Conservation (phyloP, 2,113 vertebrate genomes). For the Xiphophorus maculatus region DNA sequence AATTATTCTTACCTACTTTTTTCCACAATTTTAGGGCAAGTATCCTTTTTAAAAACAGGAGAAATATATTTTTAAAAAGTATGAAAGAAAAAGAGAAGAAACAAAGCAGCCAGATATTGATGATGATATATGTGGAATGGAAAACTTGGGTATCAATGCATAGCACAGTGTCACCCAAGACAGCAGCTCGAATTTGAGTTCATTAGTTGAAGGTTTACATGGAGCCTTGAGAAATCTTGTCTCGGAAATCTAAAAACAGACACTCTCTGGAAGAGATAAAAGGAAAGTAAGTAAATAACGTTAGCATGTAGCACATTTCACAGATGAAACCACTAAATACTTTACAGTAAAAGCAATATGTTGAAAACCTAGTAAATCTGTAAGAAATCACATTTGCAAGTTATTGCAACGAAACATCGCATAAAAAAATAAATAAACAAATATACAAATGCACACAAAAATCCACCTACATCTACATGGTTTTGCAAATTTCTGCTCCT, state of each 20-base stretch:
- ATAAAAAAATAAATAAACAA: not conserved
- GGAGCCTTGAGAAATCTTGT: not conserved
- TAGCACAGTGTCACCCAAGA: not conserved
- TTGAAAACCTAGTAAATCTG: not conserved
- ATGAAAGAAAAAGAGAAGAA: constrained; percentile 31
- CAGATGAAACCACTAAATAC: not conserved
- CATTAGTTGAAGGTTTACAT: not conserved
- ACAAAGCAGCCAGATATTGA: not conserved
- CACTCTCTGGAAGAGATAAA: not conserved
- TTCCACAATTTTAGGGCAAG: not conserved
- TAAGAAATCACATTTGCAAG: not conserved
- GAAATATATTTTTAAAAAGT: not conserved
- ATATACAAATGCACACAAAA: not conserved
- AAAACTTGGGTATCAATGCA: not conserved
- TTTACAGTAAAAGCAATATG: not conserved
- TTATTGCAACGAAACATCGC: not conserved
- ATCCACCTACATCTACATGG: not conserved
- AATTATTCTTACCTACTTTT: constrained; percentile 4
- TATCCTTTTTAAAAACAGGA: not conserved
- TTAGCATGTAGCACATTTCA: not conserved
- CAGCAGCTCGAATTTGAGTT: not conserved
- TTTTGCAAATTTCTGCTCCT: not conserved
- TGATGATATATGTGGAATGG: not conserved
- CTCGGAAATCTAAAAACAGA: not conserved
- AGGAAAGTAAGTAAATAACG: not conserved